Evolutionary conservation across 2,113 vertebrate species (phyloP).

Genomic region (Pelodiscus sinensis): DNA sequence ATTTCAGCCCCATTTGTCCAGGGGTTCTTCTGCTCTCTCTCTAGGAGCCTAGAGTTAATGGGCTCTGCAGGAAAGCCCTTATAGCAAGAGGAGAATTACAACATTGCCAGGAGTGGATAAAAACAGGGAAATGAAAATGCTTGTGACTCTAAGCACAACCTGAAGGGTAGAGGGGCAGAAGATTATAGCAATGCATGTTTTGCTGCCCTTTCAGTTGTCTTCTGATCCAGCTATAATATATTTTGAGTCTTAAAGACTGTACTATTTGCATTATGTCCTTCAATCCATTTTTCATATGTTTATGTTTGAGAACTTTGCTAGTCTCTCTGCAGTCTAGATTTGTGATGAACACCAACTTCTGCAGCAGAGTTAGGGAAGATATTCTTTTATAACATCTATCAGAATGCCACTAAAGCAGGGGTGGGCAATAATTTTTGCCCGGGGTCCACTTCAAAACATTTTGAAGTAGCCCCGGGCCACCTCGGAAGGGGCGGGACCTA

Average conservation of each 20-base stretch:
- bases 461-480: too few relatives aligned
- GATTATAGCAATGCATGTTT: not conserved
- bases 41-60: not conserved
- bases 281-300: slow-evolving; percentile 33
- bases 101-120: not conserved
- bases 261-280: not conserved
- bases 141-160: not conserved
- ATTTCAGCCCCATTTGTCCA: slow-evolving; percentile 4
- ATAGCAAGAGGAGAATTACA: not conserved
- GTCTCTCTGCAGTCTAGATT: not conserved
- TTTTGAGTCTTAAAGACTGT: not conserved
- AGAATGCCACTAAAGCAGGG: not conserved
- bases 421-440: too few relatives aligned
- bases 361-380: not conserved
- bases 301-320: not conserved
- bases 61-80: not conserved
- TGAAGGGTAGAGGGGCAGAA: not conserved
- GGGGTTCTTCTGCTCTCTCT: not conserved
- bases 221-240: not conserved
- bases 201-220: not conserved
- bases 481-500: too few relatives aligned
- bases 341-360: not conserved
- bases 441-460: too few relatives aligned
- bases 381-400: not conserved
- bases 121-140: not conserved